phyloP scores from a whole-genome alignment of 2,888 invertebrate genomes.

The Mesorhabditis belari region DNA sequence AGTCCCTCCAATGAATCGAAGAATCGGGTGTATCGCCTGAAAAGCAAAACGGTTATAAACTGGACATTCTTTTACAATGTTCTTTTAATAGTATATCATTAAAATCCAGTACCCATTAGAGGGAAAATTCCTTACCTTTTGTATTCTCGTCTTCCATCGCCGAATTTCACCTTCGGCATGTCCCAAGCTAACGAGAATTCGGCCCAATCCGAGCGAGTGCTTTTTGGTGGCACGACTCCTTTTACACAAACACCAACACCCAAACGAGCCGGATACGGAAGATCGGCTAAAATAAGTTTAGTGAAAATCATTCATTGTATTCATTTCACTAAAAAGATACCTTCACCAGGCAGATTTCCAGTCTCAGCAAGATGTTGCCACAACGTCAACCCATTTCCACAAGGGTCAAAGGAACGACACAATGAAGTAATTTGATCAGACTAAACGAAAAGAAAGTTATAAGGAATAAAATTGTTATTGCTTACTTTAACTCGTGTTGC shows the following conservation, averaged over 20 bases:
- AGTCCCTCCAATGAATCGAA: slow-evolving; percentile 68
- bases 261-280: slow-evolving; percentile 1
- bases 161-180: slow-evolving; percentile 79
- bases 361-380: slow-evolving; percentile 72
- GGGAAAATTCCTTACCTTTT: slow-evolving; percentile 61
- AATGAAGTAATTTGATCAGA: slow-evolving; percentile 6
- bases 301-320: too few species aligned
- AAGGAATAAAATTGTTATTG: too few species aligned
- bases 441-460: not conserved
- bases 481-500: slow-evolving; percentile 10
- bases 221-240: slow-evolving; percentile 1
- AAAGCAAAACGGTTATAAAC: not conserved
- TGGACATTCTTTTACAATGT: too few species aligned
- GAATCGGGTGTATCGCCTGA: slow-evolving; percentile 67
- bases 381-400: slow-evolving; percentile 56
- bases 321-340: not conserved
- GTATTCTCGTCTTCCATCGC: slow-evolving; percentile 65
- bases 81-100: too few species aligned
- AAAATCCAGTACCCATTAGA: too few species aligned
- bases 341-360: slow-evolving; percentile 62
- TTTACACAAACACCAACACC: slow-evolving; percentile 23
- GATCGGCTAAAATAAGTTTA: not conserved
- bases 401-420: slow-evolving; percentile 63
- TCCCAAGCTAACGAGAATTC: slow-evolving; percentile 70
- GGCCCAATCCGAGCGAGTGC: not conserved